Evolutionary conservation across 23 tunicate species (phyloP), one percentile per base, ranked within the genome.

Genomic region (Diplosoma virens): DNA sequence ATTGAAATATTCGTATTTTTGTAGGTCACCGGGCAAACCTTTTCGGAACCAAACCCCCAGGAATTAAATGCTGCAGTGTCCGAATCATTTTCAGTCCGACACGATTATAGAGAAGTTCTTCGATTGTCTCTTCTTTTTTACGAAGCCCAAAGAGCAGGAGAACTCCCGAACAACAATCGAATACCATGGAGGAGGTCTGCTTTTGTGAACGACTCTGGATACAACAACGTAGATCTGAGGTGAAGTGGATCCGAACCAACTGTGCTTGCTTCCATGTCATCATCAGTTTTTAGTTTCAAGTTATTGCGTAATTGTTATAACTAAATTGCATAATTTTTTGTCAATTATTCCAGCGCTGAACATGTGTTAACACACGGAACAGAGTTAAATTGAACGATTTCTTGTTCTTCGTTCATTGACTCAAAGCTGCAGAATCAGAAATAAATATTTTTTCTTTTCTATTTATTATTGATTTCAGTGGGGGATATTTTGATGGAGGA

Each of bases 401-500:
- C n/a, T n/a, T n/a, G n/a, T n/a, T n/a, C n/a, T n/a, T n/a, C n/a
- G n/a, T n/a, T n/a, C n/a, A n/a, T n/a, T n/a, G n/a, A n/a, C n/a
- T n/a, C n/a, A n/a, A n/a, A n/a, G n/a, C n/a, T n/a, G n/a, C n/a
- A n/a, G n/a, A n/a, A n/a, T n/a, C n/a, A n/a, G n/a, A n/a, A n/a
- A n/a, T n/a, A n/a, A n/a, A n/a, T n/a, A n/a, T n/a, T n/a, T n/a
- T n/a, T n/a, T n/a, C n/a, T n/a, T n/a, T n/a, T n/a, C n/a, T n/a
- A n/a, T n/a, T n/a, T n/a, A n/a, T n/a, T n/a, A n/a, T n/a, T n/a
- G n/a, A n/a, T 29, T 61, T 31, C 36, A 86, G 94, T 30, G 99
- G 99, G 1, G 99, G 99, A 63, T 95, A 86, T 71, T 95, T 84
- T 77, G 82, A 84, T 58, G 95, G 86, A 4, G 96, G 92, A 20